These are phyloP conservation scores for Rhizomys pruinosus DNA, from an alignment of 2,113 vertebrate genomes.

Conservation along the genomic window DNA sequence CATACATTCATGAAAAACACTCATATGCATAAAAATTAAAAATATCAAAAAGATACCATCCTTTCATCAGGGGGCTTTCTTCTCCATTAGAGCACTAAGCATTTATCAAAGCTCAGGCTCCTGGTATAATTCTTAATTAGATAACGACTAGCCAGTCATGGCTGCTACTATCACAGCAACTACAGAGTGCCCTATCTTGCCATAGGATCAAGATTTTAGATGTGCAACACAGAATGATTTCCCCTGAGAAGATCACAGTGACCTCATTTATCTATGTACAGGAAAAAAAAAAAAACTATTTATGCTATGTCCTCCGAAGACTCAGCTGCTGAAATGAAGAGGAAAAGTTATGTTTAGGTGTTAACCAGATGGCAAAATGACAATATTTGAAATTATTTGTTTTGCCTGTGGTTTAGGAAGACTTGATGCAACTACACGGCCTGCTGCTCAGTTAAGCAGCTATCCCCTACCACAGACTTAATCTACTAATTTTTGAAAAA, in stretches of 20 bases:
- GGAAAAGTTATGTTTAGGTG: background rate
- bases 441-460: background rate
- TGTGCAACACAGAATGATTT: constrained; percentile 30
- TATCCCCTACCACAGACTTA: background rate
- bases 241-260: background rate
- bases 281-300: background rate
- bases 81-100: background rate
- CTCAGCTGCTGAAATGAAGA: background rate
- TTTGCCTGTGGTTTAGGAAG: constrained; percentile 13
- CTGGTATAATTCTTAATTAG: background rate
- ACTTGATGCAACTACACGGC: background rate
- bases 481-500: constrained; percentile 10
- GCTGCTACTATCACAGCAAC: constrained; percentile 35
- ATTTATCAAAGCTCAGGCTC: background rate
- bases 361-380: background rate
- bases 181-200: background rate
- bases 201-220: constrained; percentile 38
- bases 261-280: background rate
- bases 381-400: background rate
- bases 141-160: background rate
- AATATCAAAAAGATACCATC: background rate
- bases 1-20: too few relatives aligned
- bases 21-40: too few relatives aligned
- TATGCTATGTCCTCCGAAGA: background rate
- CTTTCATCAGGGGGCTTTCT: background rate